These are phyloP conservation scores for Pachycephus smyrnensis DNA, from an alignment of 2,888 invertebrate genomes.

Conservation along the genomic window DNA sequence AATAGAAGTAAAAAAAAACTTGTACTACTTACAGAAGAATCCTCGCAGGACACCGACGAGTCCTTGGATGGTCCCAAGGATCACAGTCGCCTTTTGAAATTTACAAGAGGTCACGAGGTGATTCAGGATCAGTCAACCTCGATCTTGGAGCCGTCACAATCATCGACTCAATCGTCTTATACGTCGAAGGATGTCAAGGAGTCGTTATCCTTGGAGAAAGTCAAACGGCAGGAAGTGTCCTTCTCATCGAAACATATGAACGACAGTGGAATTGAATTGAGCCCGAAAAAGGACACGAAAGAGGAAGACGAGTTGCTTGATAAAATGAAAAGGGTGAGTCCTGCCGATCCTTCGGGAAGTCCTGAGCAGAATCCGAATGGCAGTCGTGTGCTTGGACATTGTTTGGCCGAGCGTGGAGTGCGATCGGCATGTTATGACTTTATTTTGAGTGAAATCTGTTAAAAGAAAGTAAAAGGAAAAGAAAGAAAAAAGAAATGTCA, in stretches of 20 bases:
- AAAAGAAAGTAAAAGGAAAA: not conserved
- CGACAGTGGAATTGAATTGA: constrained; percentile 52
- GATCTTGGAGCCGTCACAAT: not conserved
- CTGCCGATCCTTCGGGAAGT: constrained; percentile 54
- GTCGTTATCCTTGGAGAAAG: constrained; percentile 31
- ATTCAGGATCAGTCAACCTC: not conserved
- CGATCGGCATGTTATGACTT: constrained; percentile 16
- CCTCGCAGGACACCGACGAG: constrained; percentile 19
- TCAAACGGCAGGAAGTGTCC: constrained; percentile 21
- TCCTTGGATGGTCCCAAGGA: constrained; percentile 15
- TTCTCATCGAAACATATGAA: constrained; percentile 24
- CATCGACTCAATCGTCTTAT: not conserved
- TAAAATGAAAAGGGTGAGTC: constrained; percentile 69
- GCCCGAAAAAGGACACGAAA: constrained; percentile 41
- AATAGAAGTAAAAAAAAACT: not conserved
- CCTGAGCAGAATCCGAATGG: constrained; percentile 7
- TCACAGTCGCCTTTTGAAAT: constrained; percentile 26
- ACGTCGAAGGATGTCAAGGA: constrained; percentile 33
- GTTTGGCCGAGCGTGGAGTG: constrained; percentile 12
- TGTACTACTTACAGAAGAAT: constrained; percentile 6
- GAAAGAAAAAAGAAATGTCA: not conserved
- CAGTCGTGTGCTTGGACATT: constrained; percentile 9
- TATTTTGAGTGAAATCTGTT: constrained; percentile 18
- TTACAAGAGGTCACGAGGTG: constrained; percentile 24
- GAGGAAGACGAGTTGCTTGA: constrained; percentile 63